Base-by-base conservation (phyloP, 2,113 vertebrate genomes). In the Scomber colias region DNA sequence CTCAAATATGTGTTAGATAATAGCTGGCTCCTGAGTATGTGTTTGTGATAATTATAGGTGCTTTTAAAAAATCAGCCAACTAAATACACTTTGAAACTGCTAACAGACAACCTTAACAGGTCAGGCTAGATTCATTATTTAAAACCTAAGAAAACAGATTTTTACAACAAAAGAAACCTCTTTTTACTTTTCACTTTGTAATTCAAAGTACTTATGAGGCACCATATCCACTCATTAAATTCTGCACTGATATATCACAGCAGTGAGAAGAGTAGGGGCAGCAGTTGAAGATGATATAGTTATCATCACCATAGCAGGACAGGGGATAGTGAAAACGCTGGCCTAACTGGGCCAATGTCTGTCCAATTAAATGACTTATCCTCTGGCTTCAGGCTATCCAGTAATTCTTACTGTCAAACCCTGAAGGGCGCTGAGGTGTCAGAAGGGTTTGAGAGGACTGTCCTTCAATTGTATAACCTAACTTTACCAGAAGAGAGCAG, bases 351-450 rank as follows among this genome's bases (percentile, higher is more conserved):
- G 50, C 59, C 68, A n/a, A 45, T 57, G 83, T 75, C 83, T 46
- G 82, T 48, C 77, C 77, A 71, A 70, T 87, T 85, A 84, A 83
- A 6, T 19, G 40, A 76, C 64, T 79, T 59, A 74, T 83, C 59
- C 35, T 81, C 30, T 63, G 71, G 60, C 75, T 68, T 31, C 2
- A 3, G 46, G 82, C 80, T 62, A 77, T 57, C 16, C 53, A 31
- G 53, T 16, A 30, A 8, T 35, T 49, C 69, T 55, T 48, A 19
- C 54, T 83, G 63, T 75, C 49, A 46, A 73, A 77, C n/a, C 53
- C 65, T 30, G 69, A 54, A 24, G 82, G 69, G 27, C 71, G 27
- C 71, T 2, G 50, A 65, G 53, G 49, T 68, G 84, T 60, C 59
- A 27, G 27, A 21, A 14, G 0, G 21, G 31, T 80, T 64, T 66